These are phyloP conservation scores for Dromococcyx pavoninus DNA, from an alignment of 2,797 vertebrate genomes.

Conservation along the genomic window DNA sequence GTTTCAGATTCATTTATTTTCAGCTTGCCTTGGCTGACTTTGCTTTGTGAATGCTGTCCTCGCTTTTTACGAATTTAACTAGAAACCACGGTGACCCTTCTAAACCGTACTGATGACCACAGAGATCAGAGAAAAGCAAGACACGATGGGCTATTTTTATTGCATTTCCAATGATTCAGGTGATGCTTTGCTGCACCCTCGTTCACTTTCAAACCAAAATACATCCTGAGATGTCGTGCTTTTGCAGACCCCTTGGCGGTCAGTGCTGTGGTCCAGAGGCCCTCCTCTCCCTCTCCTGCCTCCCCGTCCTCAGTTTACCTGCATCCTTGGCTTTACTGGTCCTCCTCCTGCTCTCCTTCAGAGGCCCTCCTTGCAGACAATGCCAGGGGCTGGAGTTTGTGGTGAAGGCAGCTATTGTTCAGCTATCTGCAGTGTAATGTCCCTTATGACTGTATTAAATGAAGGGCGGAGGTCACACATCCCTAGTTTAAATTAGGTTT, in stretches of 20 bases:
- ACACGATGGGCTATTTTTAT: neutral
- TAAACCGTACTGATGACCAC: accelerated
- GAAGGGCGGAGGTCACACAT: constrained; percentile 70
- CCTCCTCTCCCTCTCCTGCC: neutral
- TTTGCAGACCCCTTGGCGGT: neutral
- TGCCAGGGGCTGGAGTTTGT: constrained; percentile 41
- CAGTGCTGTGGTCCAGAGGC: neutral
- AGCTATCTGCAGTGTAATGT: constrained; percentile 60
- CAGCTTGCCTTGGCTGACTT: neutral
- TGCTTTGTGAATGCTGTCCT: neutral
- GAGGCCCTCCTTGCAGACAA: constrained; percentile 12
- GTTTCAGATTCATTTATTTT: neutral
- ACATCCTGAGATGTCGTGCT: neutral
- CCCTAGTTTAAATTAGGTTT: constrained; percentile 66
- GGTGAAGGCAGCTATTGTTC: constrained; percentile 69
- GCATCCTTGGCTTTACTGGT: neutral
- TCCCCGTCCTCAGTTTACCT: neutral
- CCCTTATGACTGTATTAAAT: constrained; percentile 70
- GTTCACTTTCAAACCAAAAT: neutral
- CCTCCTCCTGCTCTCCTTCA: neutral
- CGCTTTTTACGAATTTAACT: neutral
- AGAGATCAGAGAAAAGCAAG: neutral
- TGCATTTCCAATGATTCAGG: neutral
- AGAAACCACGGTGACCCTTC: neutral
- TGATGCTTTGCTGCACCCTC: neutral